Evolutionary conservation across 2,888 invertebrate genomes (phyloP).

Genomic region (Pristionchus entomophagus): DNA sequence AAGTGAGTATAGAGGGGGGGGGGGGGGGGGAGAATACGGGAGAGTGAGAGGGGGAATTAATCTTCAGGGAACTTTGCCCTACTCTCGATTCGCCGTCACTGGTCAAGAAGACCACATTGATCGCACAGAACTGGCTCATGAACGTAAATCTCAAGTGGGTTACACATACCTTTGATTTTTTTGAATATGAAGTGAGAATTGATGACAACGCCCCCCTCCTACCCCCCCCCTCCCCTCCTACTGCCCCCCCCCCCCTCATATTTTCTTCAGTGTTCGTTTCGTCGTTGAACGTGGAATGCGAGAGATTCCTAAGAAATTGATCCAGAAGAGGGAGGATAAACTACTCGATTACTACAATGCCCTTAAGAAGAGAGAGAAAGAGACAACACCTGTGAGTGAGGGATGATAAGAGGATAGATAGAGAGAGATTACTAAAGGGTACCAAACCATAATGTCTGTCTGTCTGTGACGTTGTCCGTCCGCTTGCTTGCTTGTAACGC

Average conservation of each 20-base stretch:
- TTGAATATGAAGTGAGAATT: not conserved
- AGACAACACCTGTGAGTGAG: not conserved
- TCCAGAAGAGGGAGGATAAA: slow-evolving; percentile 73
- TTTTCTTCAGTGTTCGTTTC: slow-evolving; percentile 58
- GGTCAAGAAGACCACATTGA: not conserved
- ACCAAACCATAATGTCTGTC: no score
- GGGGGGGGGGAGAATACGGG: not conserved
- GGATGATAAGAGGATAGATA: not conserved
- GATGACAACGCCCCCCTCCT: no score
- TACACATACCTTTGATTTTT: not conserved
- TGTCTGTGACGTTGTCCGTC: no score
- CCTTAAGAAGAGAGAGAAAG: no score
- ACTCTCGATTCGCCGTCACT: not conserved
- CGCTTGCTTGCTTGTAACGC: no score
- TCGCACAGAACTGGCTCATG: slow-evolving; percentile 18
- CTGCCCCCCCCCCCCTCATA: no score
- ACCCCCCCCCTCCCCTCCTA: no score
- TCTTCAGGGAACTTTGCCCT: slow-evolving; percentile 7
- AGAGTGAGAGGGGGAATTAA: no score
- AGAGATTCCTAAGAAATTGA: slow-evolving; percentile 65
- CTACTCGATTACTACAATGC: slow-evolving; percentile 64
- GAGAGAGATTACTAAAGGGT: no score
- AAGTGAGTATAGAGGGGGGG: not conserved
- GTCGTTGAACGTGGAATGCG: slow-evolving; percentile 62
- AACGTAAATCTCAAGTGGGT: slow-evolving; percentile 7